phyloP scores from a whole-genome alignment of 2,888 invertebrate genomes.

The Xestobium rufovillosum region DNA sequence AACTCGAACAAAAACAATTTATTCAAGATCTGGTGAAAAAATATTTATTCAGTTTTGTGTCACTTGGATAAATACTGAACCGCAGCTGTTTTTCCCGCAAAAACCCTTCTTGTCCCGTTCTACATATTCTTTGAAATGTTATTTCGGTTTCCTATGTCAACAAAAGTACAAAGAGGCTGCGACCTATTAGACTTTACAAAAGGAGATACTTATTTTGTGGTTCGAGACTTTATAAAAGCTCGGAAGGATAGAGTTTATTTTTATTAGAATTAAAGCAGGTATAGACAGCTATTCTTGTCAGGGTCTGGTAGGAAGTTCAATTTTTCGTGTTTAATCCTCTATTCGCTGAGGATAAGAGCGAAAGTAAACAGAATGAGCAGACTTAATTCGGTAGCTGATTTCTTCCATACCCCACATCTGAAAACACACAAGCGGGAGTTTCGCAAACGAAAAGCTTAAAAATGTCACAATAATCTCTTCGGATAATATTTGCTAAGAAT shows the following conservation, averaged over 20 bases:
- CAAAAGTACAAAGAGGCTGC: not conserved
- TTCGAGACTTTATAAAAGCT: not conserved
- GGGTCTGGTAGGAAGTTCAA: not conserved
- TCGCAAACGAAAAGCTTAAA: too few species aligned
- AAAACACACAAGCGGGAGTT: too few species aligned
- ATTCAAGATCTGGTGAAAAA: not conserved
- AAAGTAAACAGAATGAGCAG: too few species aligned
- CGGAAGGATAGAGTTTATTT: not conserved
- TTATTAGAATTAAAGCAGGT: not conserved
- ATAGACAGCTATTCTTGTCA: not conserved
- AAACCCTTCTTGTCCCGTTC: not conserved
- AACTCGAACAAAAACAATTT: too few species aligned
- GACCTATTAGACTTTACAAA: conserved; percentile 1
- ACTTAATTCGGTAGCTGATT: too few species aligned
- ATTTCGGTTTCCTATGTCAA: conserved; percentile 1
- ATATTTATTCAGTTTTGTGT: conserved; percentile 2
- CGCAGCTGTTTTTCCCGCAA: not conserved
- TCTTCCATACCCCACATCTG: too few species aligned
- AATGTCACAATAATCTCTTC: too few species aligned
- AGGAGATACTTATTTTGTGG: conserved; percentile 3
- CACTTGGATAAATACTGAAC: conserved; percentile 2
- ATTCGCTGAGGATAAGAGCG: not conserved
- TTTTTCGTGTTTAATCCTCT: not conserved
- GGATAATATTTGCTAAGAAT: too few species aligned
- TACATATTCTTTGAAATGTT: conserved; percentile 1